Evolutionary conservation across 1,140 invertebrate genomes (phyloP), one percentile per base, ranked within the genome.

Genomic region (Drosophila virilis): DNA sequence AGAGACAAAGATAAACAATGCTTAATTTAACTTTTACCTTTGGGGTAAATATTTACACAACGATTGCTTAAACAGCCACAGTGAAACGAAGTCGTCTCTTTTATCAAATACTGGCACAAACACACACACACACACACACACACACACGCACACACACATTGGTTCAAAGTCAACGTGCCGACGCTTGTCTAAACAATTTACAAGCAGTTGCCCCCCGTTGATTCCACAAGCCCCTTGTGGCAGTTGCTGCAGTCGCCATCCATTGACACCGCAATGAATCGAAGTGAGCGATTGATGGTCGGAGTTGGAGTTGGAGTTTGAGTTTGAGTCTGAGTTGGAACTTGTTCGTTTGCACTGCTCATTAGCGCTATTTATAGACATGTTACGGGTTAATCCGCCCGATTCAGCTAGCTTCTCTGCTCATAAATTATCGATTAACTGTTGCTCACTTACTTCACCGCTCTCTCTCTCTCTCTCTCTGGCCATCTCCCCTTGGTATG

Each of bases 361-460:
- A 86, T 86, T 86, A 86, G 79, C 72, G 78, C 67, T 88, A 86
- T 86, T 86, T 86, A 86, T 86, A 88, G 88, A 88, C 76, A 83
- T 82, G 82, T 82, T 88, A 70, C 76, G 64, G 54, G 80, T 71
- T 64, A 43, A 48, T 10, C 15, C 33, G 12, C 22, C 54, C 61
- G 64, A 45, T 22, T 55, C 69, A 28, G 54, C 54, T 46, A 50
- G 40, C 45, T 35, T 6, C 22, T 77, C 74, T 74, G 81, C 81
- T 85, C 81, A 80, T 84, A 84, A 84, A 84, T 84, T 79, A 86
- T 86, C 78, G 83, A 88, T 86, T 88, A 74, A 78, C 83, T 70
- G 37, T 67, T 74, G 58, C 10, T 17, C 17, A 17, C 17, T 17
- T 17, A 1, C 17, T 17, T 17, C 17, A 17, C 1, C 43, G 12